Evolutionary conservation across 2,113 vertebrate genomes (phyloP).

Genomic region (Phaethornis superciliosus): DNA sequence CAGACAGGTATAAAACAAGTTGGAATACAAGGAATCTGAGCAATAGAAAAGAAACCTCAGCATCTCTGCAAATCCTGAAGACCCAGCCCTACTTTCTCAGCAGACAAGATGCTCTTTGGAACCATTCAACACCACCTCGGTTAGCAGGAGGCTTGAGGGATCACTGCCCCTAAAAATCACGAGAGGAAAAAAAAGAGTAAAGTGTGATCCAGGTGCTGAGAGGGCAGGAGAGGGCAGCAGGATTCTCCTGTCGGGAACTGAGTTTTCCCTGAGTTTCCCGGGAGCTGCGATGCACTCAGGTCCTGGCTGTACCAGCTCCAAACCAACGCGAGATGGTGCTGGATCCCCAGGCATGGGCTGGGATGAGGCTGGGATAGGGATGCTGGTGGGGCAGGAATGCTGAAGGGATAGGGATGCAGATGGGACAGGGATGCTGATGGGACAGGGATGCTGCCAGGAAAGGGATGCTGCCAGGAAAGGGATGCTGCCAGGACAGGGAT

Average conservation of each 20-base stretch:
- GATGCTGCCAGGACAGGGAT: not conserved
- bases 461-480: not conserved
- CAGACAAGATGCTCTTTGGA: not conserved
- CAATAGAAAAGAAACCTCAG: not conserved
- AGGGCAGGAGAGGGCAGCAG: accelerated
- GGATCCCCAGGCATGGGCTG: not conserved
- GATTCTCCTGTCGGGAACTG: not conserved
- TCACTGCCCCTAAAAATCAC: not conserved
- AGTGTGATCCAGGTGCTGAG: not conserved
- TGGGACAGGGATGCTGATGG: too few species aligned
- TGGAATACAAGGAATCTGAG: not conserved
- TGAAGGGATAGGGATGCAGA: too few species aligned
- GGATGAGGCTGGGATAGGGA: not conserved
- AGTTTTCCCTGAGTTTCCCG: accelerated
- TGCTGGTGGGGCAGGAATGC: not conserved
- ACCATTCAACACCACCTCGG: not conserved
- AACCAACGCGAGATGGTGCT: slow-evolving; percentile 65
- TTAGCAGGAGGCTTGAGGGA: not conserved
- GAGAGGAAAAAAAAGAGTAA: not conserved
- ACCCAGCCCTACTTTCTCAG: accelerated
- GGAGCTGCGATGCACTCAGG: accelerated
- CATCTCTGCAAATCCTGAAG: not conserved
- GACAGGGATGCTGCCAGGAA: not conserved
- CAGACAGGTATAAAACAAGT: not conserved
- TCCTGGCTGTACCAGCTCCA: not conserved